Percentiles rank a stretch among this genome's conserved stretches.
phyloP scores from a whole-genome alignment of 2,797 vertebrate species.

The Macropus fuliginosus region DNA sequence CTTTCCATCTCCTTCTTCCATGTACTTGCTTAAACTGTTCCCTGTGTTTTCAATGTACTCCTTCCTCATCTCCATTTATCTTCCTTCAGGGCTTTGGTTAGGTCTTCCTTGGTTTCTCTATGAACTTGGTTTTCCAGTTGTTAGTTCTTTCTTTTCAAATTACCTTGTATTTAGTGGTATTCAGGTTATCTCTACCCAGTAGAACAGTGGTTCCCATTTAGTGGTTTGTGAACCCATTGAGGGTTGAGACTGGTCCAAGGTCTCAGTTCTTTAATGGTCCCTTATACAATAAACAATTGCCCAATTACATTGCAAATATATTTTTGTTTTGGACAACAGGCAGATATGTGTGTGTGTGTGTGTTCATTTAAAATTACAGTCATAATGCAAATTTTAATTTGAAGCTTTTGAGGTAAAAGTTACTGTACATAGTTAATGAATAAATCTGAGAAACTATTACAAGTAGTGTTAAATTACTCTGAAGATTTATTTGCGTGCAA shows the following conservation, averaged over 20 bases:
- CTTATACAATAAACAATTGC: background rate
- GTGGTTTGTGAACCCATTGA: background rate
- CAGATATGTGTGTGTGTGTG: background rate
- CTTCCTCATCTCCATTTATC: background rate
- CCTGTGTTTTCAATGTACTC: background rate
- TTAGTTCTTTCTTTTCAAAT: background rate
- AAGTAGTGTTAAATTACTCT: background rate
- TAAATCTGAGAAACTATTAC: background rate
- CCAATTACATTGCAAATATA: background rate
- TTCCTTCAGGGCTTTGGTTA: background rate
- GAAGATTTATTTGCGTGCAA: background rate
- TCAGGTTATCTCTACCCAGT: background rate
- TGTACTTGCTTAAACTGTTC: background rate
- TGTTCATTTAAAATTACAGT: background rate
- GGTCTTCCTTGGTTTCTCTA: background rate
- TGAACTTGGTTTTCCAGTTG: background rate
- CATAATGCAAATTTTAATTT: background rate
- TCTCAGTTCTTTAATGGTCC: background rate
- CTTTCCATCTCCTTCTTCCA: background rate
- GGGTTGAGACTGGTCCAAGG: background rate
- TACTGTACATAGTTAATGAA: background rate
- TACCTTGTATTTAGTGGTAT: background rate
- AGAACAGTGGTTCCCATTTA: background rate
- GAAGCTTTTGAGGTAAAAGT: background rate
- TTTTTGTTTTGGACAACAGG: background rate